These are phyloP conservation scores for Chrysemys picta DNA, from an alignment of 2,113 vertebrate species.

Conservation along the genomic window DNA sequence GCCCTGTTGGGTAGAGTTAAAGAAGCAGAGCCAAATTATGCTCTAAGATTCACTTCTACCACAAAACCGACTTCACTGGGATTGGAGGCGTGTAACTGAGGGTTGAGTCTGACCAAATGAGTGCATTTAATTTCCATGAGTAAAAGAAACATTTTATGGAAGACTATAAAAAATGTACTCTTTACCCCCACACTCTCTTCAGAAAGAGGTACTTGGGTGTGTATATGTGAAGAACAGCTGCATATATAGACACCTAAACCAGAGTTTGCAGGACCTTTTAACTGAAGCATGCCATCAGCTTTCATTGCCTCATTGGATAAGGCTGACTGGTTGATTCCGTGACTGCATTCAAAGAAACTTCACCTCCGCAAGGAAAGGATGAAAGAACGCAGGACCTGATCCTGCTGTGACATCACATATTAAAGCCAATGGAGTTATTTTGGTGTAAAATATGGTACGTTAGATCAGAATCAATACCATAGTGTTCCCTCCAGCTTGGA, in stretches of 20 bases:
- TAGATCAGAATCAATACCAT: neutral
- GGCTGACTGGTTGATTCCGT: neutral
- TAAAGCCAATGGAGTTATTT: neutral
- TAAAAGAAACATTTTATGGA: neutral
- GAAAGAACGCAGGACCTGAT: neutral
- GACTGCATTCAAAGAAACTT: neutral
- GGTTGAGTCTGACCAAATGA: neutral
- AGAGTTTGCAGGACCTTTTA: neutral
- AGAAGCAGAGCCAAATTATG: neutral
- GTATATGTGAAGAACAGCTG: neutral
- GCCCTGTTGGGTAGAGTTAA: neutral
- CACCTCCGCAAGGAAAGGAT: neutral
- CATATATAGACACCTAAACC: neutral
- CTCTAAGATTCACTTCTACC: neutral
- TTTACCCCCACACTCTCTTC: neutral
- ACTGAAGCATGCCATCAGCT: neutral
- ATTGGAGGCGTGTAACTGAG: neutral
- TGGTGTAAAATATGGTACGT: neutral
- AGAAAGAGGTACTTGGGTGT: fast-evolving
- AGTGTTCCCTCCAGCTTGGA: neutral
- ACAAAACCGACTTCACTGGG: neutral
- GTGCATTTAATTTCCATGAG: neutral
- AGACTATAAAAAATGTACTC: neutral
- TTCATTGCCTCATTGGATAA: neutral
- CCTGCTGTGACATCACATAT: neutral